phyloP scores from a whole-genome alignment of 64 coral and sea anemone genomes.

The Pachyseris speciosa region DNA sequence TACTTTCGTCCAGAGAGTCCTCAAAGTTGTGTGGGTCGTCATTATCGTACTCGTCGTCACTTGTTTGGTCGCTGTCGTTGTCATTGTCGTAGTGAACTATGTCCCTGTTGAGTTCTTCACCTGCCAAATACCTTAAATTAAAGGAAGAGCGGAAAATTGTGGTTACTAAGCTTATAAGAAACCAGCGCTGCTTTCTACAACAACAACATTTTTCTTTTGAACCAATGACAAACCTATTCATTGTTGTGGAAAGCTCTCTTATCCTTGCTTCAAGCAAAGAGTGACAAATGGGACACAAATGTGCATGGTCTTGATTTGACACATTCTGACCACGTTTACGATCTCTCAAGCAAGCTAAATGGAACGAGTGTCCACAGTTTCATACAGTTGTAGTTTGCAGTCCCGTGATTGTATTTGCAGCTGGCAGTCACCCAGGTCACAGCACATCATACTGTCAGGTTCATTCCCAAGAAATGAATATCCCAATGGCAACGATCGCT shows the following conservation, averaged over 20 bases:
- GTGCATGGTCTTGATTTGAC: neutral
- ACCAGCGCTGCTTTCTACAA: neutral
- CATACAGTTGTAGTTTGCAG: neutral
- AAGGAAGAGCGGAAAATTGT: neutral
- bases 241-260: neutral
- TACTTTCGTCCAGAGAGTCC: neutral
- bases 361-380: neutral
- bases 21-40: neutral
- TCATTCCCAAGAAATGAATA: neutral
- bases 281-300: neutral
- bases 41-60: neutral
- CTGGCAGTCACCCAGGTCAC: neutral
- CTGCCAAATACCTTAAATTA: neutral
- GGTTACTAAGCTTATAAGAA: neutral
- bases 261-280: neutral
- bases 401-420: neutral
- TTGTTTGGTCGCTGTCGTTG: neutral
- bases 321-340: neutral
- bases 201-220: neutral
- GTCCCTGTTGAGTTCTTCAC: neutral
- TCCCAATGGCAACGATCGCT: neutral
- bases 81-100: too few relatives aligned
- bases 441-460: neutral
- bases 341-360: neutral
- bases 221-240: conserved; percentile 2